Evolutionary conservation across 2,113 vertebrate species (phyloP).

Genomic region (Tamias sibiricus): DNA sequence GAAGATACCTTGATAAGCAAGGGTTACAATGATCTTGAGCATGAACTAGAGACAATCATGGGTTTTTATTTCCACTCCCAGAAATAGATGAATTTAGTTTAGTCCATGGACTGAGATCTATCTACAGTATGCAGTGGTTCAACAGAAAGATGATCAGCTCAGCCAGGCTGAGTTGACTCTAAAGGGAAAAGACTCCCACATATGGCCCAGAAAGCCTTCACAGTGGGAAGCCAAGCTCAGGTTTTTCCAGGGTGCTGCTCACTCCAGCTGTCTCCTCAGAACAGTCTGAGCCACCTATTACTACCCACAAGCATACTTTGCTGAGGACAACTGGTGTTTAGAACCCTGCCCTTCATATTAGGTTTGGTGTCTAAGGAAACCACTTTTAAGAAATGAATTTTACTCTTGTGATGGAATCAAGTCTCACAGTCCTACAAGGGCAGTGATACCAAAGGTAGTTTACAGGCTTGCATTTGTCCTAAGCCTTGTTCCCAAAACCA

Average conservation of each 20-base stretch:
- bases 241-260: neutral
- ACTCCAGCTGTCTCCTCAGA: neutral
- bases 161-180: neutral
- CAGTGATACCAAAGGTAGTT: neutral
- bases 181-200: neutral
- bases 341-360: neutral
- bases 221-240: neutral
- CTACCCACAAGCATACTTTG: neutral
- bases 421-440: neutral
- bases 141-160: neutral
- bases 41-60: neutral
- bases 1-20: neutral
- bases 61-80: neutral
- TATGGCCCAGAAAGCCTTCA: neutral
- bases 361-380: neutral
- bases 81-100: neutral
- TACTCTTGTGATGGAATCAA: neutral
- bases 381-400: neutral
- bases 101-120: neutral
- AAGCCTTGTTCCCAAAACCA: neutral
- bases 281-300: neutral
- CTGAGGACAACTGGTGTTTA: neutral
- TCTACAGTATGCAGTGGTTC: neutral
- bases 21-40: neutral
- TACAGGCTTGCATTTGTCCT: neutral